phyloP scores from a whole-genome alignment of 2,113 vertebrate species.

The Passerina amoena region DNA sequence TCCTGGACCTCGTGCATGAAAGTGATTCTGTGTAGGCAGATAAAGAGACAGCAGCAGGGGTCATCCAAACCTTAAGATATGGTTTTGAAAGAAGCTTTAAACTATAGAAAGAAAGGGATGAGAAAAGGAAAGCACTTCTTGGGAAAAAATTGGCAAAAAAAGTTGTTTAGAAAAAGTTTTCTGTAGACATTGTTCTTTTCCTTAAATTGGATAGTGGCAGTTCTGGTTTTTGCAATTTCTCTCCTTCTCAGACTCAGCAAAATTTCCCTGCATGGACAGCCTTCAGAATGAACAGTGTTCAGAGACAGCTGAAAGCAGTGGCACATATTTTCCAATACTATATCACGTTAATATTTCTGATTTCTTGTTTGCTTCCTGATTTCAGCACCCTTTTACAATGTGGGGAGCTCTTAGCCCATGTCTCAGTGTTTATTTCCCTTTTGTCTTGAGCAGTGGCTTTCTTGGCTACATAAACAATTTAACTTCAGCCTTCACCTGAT shows the following conservation, averaged over 20 bases:
- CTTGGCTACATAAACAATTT: background rate
- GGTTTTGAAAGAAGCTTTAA: background rate
- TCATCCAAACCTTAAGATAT: background rate
- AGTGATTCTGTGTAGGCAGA: background rate
- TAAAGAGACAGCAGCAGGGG: background rate
- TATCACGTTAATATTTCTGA: background rate
- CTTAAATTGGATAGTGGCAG: background rate
- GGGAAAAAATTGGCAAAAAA: accelerated
- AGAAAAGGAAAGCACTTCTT: background rate
- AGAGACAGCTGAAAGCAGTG: background rate
- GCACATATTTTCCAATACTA: background rate
- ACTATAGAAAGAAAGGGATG: background rate
- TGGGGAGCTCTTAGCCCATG: background rate
- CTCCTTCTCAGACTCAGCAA: background rate
- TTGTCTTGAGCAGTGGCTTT: background rate
- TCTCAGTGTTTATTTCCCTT: background rate
- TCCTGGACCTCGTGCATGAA: background rate
- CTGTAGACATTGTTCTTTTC: background rate
- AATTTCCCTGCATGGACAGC: background rate
- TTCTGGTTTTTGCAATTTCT: background rate
- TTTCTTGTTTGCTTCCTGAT: background rate
- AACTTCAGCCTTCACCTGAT: background rate
- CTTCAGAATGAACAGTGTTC: background rate
- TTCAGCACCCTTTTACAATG: background rate
- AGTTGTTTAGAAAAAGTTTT: background rate